phyloP scores from a whole-genome alignment of 2,888 invertebrate genomes.

The Selenia dentaria region DNA sequence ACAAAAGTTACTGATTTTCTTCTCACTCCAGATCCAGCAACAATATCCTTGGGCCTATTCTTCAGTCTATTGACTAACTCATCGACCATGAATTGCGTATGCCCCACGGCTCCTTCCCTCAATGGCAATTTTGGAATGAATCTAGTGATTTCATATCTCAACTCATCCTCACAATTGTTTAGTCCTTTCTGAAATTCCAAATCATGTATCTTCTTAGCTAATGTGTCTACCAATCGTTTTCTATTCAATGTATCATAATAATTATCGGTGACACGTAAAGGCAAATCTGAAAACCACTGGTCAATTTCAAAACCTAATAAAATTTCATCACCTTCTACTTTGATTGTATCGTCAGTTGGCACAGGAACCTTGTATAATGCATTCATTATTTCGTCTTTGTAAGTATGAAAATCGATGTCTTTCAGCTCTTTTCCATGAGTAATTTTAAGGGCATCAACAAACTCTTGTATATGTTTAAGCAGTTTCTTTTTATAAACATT shows the following conservation, averaged over 20 bases:
- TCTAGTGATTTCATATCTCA: conserved; percentile 47
- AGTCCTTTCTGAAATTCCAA: conserved; percentile 39
- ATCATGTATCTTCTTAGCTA: conserved; percentile 54
- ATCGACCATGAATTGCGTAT: conserved; percentile 49
- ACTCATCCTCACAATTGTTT: conserved; percentile 33
- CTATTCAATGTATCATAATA: conserved; percentile 39
- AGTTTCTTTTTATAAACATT: conserved; percentile 55
- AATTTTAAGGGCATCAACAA: conserved; percentile 48
- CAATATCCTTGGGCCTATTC: conserved; percentile 37
- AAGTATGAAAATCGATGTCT: conserved; percentile 40
- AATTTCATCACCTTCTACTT: conserved; percentile 59
- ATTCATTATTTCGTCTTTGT: conserved; percentile 47
- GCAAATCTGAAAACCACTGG: conserved; percentile 61
- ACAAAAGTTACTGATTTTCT: conserved; percentile 42
- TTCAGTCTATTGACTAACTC: conserved; percentile 55
- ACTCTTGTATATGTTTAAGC: conserved; percentile 42
- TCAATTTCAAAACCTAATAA: conserved; percentile 58
- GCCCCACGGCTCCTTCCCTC: conserved; percentile 31
- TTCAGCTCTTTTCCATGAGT: conserved; percentile 40
- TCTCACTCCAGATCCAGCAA: conserved; percentile 12
- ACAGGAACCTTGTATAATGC: conserved; percentile 54
- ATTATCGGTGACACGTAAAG: conserved; percentile 39
- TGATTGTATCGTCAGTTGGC: conserved; percentile 51
- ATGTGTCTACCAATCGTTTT: conserved; percentile 45
- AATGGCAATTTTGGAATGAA: conserved; percentile 50